Conservation (phyloP, 2,888 invertebrate genomes). For the Erebia aethiops region DNA sequence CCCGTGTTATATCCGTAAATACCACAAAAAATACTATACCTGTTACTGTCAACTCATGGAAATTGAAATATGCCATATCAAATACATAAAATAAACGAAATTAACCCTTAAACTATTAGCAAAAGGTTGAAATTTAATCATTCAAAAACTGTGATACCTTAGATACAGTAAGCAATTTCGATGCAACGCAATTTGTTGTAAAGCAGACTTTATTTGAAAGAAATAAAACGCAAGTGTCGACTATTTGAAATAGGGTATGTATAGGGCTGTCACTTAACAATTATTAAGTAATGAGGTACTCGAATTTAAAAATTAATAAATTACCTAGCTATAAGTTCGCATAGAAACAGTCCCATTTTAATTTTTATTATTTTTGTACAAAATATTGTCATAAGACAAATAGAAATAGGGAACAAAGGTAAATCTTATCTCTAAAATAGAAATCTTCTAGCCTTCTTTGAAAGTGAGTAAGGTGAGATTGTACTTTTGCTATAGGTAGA, state of each 20-base stretch:
- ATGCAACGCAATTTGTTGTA: slow-evolving; percentile 18
- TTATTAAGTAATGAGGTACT: neutral
- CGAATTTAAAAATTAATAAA: no score
- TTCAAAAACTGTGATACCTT: neutral
- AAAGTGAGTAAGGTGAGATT: no score
- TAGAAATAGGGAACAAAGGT: no score
- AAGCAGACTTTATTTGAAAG: slow-evolving; percentile 19
- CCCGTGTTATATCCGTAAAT: slow-evolving; percentile 62
- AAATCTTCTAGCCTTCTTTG: no score
- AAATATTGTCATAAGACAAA: no score
- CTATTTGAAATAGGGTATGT: neutral
- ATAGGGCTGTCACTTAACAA: neutral
- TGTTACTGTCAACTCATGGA: slow-evolving; percentile 53
- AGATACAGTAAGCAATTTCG: slow-evolving; percentile 19
- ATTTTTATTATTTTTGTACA: no score
- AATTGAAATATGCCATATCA: slow-evolving; percentile 36
- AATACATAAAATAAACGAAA: neutral
- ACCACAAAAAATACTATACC: slow-evolving; percentile 65
- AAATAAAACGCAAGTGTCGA: slow-evolving; percentile 22
- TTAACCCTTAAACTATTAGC: neutral
- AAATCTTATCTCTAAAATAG: no score
- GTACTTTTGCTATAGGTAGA: no score
- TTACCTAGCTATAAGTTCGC: no score
- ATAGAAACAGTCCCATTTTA: no score
- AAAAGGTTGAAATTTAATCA: slow-evolving; percentile 15